These are phyloP conservation scores for Drosophila parthenogenetica DNA, from an alignment of 2,888 invertebrate genomes.

Conservation along the genomic window DNA sequence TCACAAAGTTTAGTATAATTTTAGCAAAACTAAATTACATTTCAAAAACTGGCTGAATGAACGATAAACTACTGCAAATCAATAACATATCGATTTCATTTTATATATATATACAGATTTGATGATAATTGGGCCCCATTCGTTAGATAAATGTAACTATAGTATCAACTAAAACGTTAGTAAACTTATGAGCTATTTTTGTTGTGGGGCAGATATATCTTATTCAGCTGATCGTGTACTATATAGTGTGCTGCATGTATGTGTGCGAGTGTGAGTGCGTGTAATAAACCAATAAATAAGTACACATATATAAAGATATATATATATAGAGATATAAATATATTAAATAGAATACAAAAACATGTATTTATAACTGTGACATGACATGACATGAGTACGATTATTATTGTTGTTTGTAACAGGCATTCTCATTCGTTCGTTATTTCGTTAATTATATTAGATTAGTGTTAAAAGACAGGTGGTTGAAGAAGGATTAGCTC, in stretches of 20 bases:
- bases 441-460: constrained; percentile 12
- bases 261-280: neutral
- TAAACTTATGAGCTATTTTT: neutral
- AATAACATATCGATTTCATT: no score
- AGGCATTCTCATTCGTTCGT: constrained; percentile 55
- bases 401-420: constrained; percentile 67
- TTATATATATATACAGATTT: neutral
- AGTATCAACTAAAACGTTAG: constrained; percentile 10
- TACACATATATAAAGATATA: constrained; percentile 48
- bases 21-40: no score
- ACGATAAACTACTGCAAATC: no score
- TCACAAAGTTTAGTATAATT: no score
- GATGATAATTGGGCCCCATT: constrained; percentile 1
- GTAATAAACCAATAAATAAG: constrained; percentile 53
- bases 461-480: constrained; percentile 38
- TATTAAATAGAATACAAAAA: constrained; percentile 67
- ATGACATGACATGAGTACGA: constrained; percentile 71
- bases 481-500: constrained; percentile 44
- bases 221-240: constrained; percentile 2
- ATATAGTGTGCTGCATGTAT: constrained; percentile 1
- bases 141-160: constrained; percentile 3
- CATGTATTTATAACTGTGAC: constrained; percentile 65
- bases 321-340: constrained; percentile 48
- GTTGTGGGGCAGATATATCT: constrained; percentile 1
- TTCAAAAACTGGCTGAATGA: no score